Evolutionary conservation across 2,113 vertebrate species (phyloP), one percentile per base, ranked within the genome.

Genomic region (Pteruthius melanotis): DNA sequence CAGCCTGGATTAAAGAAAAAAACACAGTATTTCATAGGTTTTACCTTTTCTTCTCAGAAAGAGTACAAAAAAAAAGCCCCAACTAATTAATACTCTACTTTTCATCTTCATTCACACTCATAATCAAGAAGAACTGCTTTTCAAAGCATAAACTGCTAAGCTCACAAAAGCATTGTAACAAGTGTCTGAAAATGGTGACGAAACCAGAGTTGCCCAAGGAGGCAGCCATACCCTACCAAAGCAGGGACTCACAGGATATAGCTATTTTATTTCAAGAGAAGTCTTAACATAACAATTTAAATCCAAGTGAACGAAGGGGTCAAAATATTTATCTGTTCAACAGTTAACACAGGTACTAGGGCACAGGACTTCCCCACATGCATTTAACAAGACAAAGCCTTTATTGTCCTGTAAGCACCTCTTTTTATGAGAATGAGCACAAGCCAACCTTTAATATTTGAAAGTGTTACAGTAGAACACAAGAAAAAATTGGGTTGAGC

Each of bases 51-150:
- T 53, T 39, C 45, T 56, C 33, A 40, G 23, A 78, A 78, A 54
- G 13, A 77, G 6, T 30, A 40, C 8, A 27, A 75, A 28, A 35
- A 28, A 35, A 23, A 56, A 11, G 0, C 1, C 0, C 19, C 10
- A 61, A 31, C 7, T 52, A 47, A 92, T 40, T 64, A 56, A 66
- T 24, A 54, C 13, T 49, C 8, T 52, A 13, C 6, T 82, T 69
- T 50, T 66, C 1, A 1, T 16, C 39, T 87, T 71, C 39, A 59
- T 50, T 60, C 44, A 69, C 19, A 3, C 13, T 18, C 39, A 27
- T 27, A 22, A 37, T 9, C 2, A 7, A 82, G 24, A 7, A 82
- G 24, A 83, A 86, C 7, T 57, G 12, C 24, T 89, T 81, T 61
- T 31, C 35, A n/a, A 44, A 83, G 52, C n/a, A 59, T 68, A 50